Percentiles rank a stretch among this genome's conserved stretches.
Conservation (phyloP, 1,140 invertebrate genomes). For the Melitaea cinxia region DNA sequence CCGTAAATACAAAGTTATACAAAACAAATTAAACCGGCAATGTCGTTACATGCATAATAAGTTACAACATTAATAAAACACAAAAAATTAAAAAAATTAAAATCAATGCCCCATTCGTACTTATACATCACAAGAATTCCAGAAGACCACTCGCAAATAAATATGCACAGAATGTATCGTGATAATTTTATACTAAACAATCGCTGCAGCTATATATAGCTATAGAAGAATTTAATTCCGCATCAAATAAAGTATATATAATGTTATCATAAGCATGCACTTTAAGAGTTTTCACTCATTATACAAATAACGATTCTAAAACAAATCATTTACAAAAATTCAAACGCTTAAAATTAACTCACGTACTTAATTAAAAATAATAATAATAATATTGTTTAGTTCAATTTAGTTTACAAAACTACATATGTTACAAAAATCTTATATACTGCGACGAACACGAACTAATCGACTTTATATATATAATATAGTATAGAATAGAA, state of each 20-base stretch:
- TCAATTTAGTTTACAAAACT: slow-evolving; percentile 3
- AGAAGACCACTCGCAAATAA: too few species aligned
- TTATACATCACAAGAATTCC: too few species aligned
- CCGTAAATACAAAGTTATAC: too few species aligned
- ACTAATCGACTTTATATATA: neutral
- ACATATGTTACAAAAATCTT: neutral
- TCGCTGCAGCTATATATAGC: neutral
- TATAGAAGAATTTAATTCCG: slow-evolving; percentile 1
- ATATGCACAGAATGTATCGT: too few species aligned
- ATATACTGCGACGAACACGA: neutral
- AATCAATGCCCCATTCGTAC: too few species aligned
- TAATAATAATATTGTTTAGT: neutral
- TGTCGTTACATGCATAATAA: neutral
- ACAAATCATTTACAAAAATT: slow-evolving; percentile 64
- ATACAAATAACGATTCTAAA: slow-evolving; percentile 67
- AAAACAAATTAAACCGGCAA: neutral
- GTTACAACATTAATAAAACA: too few species aligned
- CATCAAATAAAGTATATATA: slow-evolving; percentile 1
- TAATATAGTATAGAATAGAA: too few species aligned
- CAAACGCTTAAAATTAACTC: slow-evolving; percentile 37
- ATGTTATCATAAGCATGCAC: neutral
- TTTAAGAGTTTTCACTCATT: slow-evolving; percentile 34
- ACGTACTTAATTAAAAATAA: neutral
- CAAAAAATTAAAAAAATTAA: too few species aligned
- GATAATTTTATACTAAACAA: neutral